Evolutionary conservation across 2,113 vertebrate genomes (phyloP).

Genomic region (Turnix velox): DNA sequence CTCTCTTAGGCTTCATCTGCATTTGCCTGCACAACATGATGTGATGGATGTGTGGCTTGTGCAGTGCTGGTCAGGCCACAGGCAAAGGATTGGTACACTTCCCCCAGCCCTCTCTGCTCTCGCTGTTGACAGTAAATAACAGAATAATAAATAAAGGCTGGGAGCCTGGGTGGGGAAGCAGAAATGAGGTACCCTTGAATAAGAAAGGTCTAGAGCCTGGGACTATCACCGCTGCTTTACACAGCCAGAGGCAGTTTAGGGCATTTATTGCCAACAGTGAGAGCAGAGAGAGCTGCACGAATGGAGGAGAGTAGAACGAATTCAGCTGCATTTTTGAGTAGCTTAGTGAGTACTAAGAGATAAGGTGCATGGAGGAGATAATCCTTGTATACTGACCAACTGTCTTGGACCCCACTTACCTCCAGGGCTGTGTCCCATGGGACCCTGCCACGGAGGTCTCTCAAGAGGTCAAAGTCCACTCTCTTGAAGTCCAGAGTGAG

Average conservation of each 20-base stretch:
- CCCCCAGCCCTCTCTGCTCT: neutral
- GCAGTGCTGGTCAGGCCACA: neutral
- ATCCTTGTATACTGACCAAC: no score
- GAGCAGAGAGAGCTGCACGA: no score
- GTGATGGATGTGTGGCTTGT: neutral
- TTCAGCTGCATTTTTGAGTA: neutral
- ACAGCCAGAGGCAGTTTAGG: rapidly evolving
- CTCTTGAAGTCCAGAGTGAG: no score
- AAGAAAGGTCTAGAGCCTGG: neutral
- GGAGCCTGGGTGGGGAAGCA: neutral
- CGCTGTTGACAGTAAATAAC: no score
- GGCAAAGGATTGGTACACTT: neutral
- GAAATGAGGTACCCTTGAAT: neutral
- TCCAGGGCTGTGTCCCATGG: no score
- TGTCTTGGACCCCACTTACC: no score
- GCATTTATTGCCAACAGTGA: no score
- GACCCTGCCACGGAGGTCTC: no score
- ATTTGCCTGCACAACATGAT: rapidly evolving
- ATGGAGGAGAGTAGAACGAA: neutral
- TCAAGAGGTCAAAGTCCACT: no score
- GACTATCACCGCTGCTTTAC: neutral
- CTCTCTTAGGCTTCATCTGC: neutral
- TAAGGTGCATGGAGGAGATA: no score
- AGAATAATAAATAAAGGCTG: no score
- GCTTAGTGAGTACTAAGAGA: neutral